phyloP scores from a whole-genome alignment of 2,113 vertebrate genomes.

The Urocolius indicus region DNA sequence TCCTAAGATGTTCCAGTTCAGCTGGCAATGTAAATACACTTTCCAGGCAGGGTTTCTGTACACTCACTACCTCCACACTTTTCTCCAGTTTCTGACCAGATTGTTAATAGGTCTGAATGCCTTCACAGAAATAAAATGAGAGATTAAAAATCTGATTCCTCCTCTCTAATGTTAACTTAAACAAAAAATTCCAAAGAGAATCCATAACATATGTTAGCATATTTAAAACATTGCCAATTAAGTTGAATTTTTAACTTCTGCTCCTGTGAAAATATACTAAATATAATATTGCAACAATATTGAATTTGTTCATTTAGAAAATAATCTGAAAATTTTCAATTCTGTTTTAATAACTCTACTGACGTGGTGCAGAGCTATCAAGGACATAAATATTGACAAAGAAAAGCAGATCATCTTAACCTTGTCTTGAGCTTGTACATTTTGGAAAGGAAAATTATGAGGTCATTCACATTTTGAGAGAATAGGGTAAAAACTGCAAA shows the following conservation, averaged over 20 bases:
- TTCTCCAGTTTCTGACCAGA: not conserved
- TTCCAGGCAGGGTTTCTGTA: not conserved
- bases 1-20: not conserved
- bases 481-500: not conserved
- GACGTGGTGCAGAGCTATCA: accelerated
- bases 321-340: not conserved
- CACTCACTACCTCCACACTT: not conserved
- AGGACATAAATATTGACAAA: accelerated
- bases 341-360: not conserved
- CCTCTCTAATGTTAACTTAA: not conserved
- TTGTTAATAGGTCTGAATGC: accelerated
- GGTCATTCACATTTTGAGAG: not conserved
- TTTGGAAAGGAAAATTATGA: not conserved
- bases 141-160: not conserved
- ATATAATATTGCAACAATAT: not conserved
- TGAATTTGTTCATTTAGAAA: not conserved
- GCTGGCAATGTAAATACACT: accelerated
- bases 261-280: not conserved
- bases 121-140: not conserved
- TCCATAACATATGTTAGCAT: not conserved
- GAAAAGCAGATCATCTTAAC: not conserved
- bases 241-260: not conserved
- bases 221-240: not conserved
- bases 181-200: not conserved
- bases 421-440: not conserved